Base-by-base conservation (phyloP, 2,113 vertebrate species). In the Atrichornis clamosus region DNA sequence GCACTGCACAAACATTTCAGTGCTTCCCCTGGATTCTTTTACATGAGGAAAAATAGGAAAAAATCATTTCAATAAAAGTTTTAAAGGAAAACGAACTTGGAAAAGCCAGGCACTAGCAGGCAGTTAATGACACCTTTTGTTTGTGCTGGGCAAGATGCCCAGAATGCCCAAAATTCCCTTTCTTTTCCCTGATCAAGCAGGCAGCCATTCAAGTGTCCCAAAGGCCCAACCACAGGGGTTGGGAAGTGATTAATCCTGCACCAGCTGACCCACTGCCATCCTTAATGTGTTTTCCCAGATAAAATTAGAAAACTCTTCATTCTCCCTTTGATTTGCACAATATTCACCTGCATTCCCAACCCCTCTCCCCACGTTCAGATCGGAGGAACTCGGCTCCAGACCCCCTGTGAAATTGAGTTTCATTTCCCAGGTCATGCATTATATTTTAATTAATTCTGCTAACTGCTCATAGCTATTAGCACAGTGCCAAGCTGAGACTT, bases 361-460 rank as follows among this genome's bases (percentile, higher is more conserved):
- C 76, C 20, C 79, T 69, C 58, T 80, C 58, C n/a, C 50, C 5
- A 5, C 0, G 1, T 55, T 74, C 37, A 3, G 18, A 52, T 60
- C 0, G 1, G 47, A 80, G 20, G n/a, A 93, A 83, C 46, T 73
- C 37, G 6, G 84, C 84, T 91, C 70, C 90, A 69, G 81, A 87
- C 55, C 44, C 3, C 32, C 81, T 37, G n/a, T 8, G 58, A 88
- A 95, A 96, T 23, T 39, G 14, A 65, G 65, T 84, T 86, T 88
- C 68, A 83, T 85, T 86, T 83, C 94, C 84, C 89, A 95, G 73
- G 41, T 44, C 10, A 21, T 28, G 41, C 47, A 52, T 76, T 73
- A 49, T 12, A 58, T 84, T 90, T 94, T 86, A 95, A 96, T 96
- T 91, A 93, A 95, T 94, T 94, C 72, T 90, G 92, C 77, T 47